Percentiles rank a stretch among this genome's conserved stretches.
Conservation (phyloP, 2,888 invertebrate species). For the Yponomeuta sedellus region DNA sequence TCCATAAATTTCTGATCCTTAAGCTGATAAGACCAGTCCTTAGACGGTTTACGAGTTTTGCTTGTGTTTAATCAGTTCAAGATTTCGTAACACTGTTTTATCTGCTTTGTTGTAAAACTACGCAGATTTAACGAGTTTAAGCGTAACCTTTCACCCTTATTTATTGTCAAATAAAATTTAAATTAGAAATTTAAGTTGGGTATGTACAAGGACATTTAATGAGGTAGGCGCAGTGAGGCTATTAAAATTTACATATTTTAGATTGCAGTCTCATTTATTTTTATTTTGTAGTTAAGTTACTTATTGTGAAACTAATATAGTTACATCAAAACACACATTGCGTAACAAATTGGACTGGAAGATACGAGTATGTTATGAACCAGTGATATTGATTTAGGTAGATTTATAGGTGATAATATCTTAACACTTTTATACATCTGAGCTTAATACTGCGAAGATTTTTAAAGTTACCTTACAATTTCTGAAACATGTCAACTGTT, state of each 20-base stretch:
- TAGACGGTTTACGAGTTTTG: conserved; percentile 36
- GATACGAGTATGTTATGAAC: conserved; percentile 57
- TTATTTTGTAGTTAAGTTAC: conserved; percentile 40
- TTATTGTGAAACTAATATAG: conserved; percentile 59
- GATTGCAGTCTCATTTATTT: conserved; percentile 73
- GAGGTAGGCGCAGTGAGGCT: background rate
- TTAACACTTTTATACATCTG: background rate
- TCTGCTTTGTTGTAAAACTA: conserved; percentile 8
- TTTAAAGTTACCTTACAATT: no score
- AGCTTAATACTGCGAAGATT: no score
- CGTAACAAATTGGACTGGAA: conserved; percentile 68
- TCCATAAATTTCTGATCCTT: conserved; percentile 54
- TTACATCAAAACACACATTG: conserved; percentile 71
- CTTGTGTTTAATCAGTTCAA: conserved; percentile 33
- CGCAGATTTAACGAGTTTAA: conserved; percentile 1
- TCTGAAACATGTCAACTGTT: no score
- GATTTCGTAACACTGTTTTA: conserved; percentile 1
- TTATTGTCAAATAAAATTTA: background rate
- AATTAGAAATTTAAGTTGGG: conserved; percentile 1
- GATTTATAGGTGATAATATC: conserved; percentile 27
- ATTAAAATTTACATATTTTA: conserved; percentile 19
- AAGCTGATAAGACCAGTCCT: conserved; percentile 56
- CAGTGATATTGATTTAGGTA: conserved; percentile 47
- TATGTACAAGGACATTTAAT: background rate
- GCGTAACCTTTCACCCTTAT: background rate